A percentile compares a stretch with the other conserved stretches of the same genome.
Conservation (phyloP, 2,113 vertebrate species). For the Zosterops japonicus region DNA sequence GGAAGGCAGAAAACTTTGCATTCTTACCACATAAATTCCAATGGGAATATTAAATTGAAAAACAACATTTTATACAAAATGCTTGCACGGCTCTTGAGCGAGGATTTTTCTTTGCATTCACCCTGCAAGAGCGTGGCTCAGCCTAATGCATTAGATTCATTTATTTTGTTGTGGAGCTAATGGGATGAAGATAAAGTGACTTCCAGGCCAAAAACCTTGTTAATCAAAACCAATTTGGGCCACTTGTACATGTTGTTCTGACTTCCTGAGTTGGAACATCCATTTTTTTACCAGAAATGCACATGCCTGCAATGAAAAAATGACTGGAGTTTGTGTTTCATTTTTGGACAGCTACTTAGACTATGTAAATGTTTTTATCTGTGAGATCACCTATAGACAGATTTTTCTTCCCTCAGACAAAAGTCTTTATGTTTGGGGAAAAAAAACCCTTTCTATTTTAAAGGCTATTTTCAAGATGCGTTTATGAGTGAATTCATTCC, state of each 20-base stretch:
- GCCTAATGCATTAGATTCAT: constrained; percentile 21
- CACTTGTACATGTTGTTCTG: neutral
- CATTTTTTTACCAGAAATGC: constrained; percentile 4
- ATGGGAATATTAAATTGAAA: neutral
- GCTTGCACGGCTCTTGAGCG: neutral
- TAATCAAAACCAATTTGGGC: constrained; percentile 56
- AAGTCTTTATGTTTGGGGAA: neutral
- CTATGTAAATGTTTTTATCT: neutral
- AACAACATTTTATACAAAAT: neutral
- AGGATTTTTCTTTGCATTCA: neutral
- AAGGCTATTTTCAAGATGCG: neutral
- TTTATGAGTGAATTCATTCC: neutral
- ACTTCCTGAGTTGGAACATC: constrained; percentile 22
- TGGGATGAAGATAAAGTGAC: constrained; percentile 51
- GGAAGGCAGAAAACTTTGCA: neutral
- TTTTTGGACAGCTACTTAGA: neutral
- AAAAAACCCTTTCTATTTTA: neutral
- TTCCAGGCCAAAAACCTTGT: constrained; percentile 60
- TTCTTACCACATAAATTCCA: neutral
- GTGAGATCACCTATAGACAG: neutral
- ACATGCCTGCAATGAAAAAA: neutral
- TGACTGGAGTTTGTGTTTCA: neutral
- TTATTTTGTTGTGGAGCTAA: constrained; percentile 55
- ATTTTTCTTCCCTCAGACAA: neutral
- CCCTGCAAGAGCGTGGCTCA: neutral